Base-by-base conservation (phyloP, 1,140 invertebrate species). In the Limonius californicus region DNA sequence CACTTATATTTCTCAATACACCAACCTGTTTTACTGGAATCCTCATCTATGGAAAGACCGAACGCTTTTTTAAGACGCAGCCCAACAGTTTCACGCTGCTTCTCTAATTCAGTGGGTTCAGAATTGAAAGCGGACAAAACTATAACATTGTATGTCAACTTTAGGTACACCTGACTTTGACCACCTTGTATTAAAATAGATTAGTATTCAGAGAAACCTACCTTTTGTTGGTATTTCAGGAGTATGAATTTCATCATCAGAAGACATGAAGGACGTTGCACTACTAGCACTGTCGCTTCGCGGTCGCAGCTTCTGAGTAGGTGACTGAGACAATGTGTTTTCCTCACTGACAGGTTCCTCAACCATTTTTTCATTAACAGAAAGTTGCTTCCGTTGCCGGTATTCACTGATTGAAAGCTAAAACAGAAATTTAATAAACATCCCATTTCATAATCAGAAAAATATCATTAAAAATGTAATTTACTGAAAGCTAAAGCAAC, bases 381-480 rank as follows among this genome's bases (percentile, higher is more conserved):
- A 81, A 19, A 81, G 76, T 66, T 84, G 82, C 62, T 86, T 86
- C 15, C 87, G 78, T 70, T 87, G 84, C 15, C 87, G 79, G 70
- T 89, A 89, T 67, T 89, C 88, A 9, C 85, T 83, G 70, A 89
- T 84, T 7, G 87, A 88, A 8, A 89, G 77, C 87, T 89, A 60
- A 1, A 80, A 73, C 20, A 71, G n/a, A n/a, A n/a, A n/a, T n/a
- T n/a, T n/a, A n/a, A n/a, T n/a, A n/a, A n/a, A n/a, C n/a, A n/a
- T n/a, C n/a, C n/a, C n/a, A n/a, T n/a, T n/a, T n/a, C n/a, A n/a
- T n/a, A n/a, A n/a, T n/a, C n/a, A n/a, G n/a, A n/a, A n/a, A n/a
- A n/a, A n/a, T n/a, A n/a, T n/a, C n/a, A n/a, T n/a, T n/a, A n/a
- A n/a, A n/a, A n/a, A n/a, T n/a, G n/a, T n/a, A n/a, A n/a, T n/a